Percentiles rank a stretch among this genome's conserved stretches.
Conservation (phyloP, 2,797 vertebrate genomes). For the Xiphophorus birchmanni region DNA sequence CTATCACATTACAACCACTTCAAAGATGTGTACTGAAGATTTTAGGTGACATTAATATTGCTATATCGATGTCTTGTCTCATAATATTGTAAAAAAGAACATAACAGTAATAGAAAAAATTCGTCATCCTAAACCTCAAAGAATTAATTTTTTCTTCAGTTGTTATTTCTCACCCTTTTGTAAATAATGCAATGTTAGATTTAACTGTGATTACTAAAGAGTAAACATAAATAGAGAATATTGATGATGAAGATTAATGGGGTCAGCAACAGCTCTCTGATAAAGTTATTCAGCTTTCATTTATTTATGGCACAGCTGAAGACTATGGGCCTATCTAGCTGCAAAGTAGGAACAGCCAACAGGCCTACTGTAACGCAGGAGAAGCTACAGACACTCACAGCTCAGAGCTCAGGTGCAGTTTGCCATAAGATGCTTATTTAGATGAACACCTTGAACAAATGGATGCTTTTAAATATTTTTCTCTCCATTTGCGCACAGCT, state of each 20-base stretch:
- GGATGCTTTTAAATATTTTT: too few species aligned
- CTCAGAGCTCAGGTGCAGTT: not conserved
- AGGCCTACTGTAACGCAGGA: not conserved
- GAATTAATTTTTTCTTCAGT: not conserved
- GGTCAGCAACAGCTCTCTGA: too few species aligned
- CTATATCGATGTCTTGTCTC: too few species aligned
- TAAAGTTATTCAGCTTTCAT: not conserved
- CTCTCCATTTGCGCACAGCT: too few species aligned
- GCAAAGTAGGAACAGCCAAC: not conserved
- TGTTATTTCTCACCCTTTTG: not conserved
- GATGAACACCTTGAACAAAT: not conserved
- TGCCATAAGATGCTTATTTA: not conserved
- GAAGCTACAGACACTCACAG: not conserved
- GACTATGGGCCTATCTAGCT: not conserved
- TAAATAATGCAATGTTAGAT: not conserved
- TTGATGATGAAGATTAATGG: not conserved
- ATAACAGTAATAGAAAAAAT: too few species aligned
- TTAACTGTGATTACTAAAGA: not conserved
- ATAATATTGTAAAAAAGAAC: too few species aligned
- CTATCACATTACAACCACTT: too few species aligned
- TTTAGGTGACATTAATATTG: too few species aligned
- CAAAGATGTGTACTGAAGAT: too few species aligned
- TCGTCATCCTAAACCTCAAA: too few species aligned
- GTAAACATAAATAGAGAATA: not conserved
- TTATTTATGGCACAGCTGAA: not conserved